These are phyloP conservation scores for Anaspis maculata DNA, from an alignment of 2,888 invertebrate species.

Conservation along the genomic window DNA sequence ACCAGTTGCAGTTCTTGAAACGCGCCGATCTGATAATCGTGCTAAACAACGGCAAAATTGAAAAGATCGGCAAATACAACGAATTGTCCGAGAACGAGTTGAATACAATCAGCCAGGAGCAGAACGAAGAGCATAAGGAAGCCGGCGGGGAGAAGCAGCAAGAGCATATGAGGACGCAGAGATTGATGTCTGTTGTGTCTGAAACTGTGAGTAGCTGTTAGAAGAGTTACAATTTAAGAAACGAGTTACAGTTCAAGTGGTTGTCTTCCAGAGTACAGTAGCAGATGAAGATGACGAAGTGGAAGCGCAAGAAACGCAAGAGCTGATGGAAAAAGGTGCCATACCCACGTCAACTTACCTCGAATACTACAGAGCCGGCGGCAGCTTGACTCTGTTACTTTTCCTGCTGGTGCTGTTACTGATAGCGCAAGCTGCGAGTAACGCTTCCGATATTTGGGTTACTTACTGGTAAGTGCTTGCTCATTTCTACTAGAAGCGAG, in stretches of 20 bases:
- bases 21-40: constrained; percentile 58
- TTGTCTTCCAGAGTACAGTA: constrained; percentile 22
- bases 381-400: constrained; percentile 47
- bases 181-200: constrained; percentile 29
- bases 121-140: constrained; percentile 28
- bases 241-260: not conserved
- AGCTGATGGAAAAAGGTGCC: constrained; percentile 58
- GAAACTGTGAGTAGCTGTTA: constrained; percentile 26
- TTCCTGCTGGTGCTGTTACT: constrained; percentile 50
- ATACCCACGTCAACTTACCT: constrained; percentile 54
- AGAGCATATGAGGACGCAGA: constrained; percentile 17
- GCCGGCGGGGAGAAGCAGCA: not conserved
- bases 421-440: constrained; percentile 60
- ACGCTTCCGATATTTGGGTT: constrained; percentile 70
- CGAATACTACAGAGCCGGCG: constrained; percentile 64
- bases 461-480: constrained; percentile 58
- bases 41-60: constrained; percentile 57
- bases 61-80: constrained; percentile 49
- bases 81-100: constrained; percentile 48
- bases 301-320: constrained; percentile 54
- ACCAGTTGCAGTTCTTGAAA: constrained; percentile 72
- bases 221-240: not conserved
- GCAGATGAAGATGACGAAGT: constrained; percentile 38
- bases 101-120: constrained; percentile 23
- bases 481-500: too few relatives aligned